Evolutionary conservation across 2,113 vertebrate genomes (phyloP), one percentile per base, ranked within the genome.

Genomic region (Prunella fulvescens): DNA sequence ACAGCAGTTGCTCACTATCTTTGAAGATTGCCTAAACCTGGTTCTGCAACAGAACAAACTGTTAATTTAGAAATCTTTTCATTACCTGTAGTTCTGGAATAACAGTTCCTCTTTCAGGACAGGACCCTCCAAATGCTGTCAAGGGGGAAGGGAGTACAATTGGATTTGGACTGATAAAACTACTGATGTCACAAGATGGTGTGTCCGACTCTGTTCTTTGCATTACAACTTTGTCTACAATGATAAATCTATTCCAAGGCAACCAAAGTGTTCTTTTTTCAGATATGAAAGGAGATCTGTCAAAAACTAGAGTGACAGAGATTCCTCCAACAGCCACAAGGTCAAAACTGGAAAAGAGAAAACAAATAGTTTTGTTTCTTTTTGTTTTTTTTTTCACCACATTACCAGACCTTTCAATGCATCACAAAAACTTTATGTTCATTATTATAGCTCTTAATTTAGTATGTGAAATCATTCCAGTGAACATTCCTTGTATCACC

Each of bases 241-340:
- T 98, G 92, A 99, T 96, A 94, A 99, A 99, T 95, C 99, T 98
- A 96, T 99, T 99, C 99, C 99, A 99, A 37, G 99, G 99, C 58
- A 99, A 98, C 99, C 99, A 99, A 76, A 99, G 96, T 8, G 99
- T 99, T 87, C 98, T 99, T 88, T 98, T 99, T 97, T 99, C 98
- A 74, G 98, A 96, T 78, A 99, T 96, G 95, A 99, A 99, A 72
- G 99, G 99, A 64, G 99, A 99, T 25, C 99, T 98, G 86, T 99
- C 99, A 98, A 99, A 99, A 96, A 99, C 95, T 85, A 99, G 97
- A 67, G 98, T 98, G 78, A 99, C 98, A 19, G 99, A 99, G 97
- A 99, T 98, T 16, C 99, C 99, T 42, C 99, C 99, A 69, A 98
- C 91, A 51, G 99, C 99, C 95, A 99, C 98, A 50, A 99, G 98